Percentiles rank a stretch among this genome's conserved stretches.
Evolutionary conservation across 1,140 invertebrate genomes (phyloP).

Genomic region (Tribolium madens): DNA sequence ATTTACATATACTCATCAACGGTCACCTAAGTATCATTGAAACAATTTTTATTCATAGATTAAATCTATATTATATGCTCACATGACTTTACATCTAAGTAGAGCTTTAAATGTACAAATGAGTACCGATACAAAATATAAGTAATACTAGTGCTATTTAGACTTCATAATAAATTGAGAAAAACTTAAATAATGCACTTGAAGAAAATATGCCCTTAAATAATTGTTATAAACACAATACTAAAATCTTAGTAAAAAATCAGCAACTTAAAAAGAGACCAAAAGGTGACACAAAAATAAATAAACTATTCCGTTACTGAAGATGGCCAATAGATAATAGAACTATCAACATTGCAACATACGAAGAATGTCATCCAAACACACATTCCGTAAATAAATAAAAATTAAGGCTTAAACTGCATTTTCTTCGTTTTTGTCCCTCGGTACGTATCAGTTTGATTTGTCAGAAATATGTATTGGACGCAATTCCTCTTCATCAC

Average conservation of each 20-base stretch:
- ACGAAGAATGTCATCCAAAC: conserved; percentile 38
- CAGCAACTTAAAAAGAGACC: background rate
- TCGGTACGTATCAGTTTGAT: conserved; percentile 6
- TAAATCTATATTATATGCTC: conserved; percentile 48
- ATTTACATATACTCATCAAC: conserved; percentile 34
- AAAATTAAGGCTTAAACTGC: conserved; percentile 21
- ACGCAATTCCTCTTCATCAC: conserved; percentile 8
- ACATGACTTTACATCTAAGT: conserved; percentile 46
- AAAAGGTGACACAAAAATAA: conserved; percentile 16
- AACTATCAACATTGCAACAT: conserved; percentile 43
- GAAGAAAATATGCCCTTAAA: conserved; percentile 30
- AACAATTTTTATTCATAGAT: conserved; percentile 44
- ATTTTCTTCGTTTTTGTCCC: background rate
- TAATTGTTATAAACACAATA: conserved; percentile 24
- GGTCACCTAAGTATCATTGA: conserved; percentile 37
- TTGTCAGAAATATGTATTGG: conserved; percentile 29
- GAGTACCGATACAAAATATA: conserved; percentile 36
- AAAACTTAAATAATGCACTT: conserved; percentile 38
- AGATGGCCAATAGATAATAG: conserved; percentile 40
- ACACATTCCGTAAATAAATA: conserved; percentile 36
- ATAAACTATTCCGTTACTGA: conserved; percentile 7
- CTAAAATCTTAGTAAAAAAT: conserved; percentile 9
- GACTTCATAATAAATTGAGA: conserved; percentile 23
- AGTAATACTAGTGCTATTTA: conserved; percentile 45
- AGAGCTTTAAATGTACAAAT: conserved; percentile 45